A percentile compares a stretch with the other conserved stretches of the same genome.
Evolutionary conservation across 1,140 invertebrate genomes (phyloP).

Genomic region (Bombus impatiens): DNA sequence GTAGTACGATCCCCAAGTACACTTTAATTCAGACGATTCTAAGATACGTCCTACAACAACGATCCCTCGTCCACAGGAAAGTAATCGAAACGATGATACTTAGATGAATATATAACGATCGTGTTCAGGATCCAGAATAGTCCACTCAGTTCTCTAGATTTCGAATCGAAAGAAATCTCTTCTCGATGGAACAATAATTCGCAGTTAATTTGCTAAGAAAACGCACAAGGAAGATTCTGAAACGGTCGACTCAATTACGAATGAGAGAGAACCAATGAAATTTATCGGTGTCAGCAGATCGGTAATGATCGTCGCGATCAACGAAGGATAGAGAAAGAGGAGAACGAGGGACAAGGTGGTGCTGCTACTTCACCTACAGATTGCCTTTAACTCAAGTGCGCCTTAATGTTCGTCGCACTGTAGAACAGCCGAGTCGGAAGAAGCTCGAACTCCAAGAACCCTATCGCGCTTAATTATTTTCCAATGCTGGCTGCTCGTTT

Average conservation of each 20-base stretch:
- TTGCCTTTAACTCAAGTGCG: slow-evolving; percentile 38
- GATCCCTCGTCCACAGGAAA: not conserved
- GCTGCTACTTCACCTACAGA: slow-evolving; percentile 28
- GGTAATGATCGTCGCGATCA: slow-evolving; percentile 58
- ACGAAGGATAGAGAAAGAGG: slow-evolving; percentile 4
- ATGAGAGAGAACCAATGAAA: slow-evolving; percentile 4
- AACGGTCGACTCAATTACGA: slow-evolving; percentile 20
- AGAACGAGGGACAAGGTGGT: not conserved
- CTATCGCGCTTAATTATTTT: slow-evolving; percentile 67
- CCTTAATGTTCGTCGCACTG: slow-evolving; percentile 50
- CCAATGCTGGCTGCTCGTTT: slow-evolving; percentile 62
- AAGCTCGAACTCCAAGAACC: slow-evolving; percentile 37
- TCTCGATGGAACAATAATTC: not conserved
- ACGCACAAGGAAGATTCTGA: not conserved
- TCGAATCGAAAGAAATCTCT: not conserved
- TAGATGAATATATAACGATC: slow-evolving; percentile 8
- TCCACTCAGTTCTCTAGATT: too few species aligned
- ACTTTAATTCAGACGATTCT: not conserved
- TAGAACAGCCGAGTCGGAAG: slow-evolving; percentile 21
- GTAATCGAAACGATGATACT: not conserved
- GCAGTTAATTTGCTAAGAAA: slow-evolving; percentile 12
- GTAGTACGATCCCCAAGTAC: not conserved
- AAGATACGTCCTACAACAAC: not conserved
- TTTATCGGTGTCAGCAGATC: slow-evolving; percentile 53
- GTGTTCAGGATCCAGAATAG: not conserved